A percentile compares a stretch with the other conserved stretches of the same genome.
Evolutionary conservation across 2,113 vertebrate genomes (phyloP).

Genomic region (Heliornis fulica): DNA sequence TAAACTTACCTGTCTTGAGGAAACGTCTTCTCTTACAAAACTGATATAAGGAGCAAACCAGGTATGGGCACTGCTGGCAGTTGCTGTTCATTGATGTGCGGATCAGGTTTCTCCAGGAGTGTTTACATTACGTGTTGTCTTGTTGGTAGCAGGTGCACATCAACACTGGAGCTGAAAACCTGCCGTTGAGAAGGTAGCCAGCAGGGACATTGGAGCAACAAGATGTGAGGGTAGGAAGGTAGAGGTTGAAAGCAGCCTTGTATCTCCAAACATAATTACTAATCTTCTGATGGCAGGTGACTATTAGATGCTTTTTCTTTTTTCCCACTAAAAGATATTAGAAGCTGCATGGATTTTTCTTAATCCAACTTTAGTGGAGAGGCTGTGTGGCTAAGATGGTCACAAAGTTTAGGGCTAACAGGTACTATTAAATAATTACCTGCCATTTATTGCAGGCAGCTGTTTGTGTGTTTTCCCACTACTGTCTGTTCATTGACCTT

Average conservation of each 20-base stretch:
- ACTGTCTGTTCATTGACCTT: neutral
- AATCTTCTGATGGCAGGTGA: neutral
- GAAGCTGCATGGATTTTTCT: neutral
- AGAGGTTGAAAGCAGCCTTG: neutral
- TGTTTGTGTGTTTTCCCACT: neutral
- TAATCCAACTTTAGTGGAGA: neutral
- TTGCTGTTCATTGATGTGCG: neutral
- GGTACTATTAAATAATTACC: neutral
- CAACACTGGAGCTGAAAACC: neutral
- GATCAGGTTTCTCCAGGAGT: neutral
- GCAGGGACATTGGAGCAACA: neutral
- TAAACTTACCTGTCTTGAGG: neutral
- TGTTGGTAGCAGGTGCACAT: neutral
- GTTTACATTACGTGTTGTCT: fast-evolving
- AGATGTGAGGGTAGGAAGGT: neutral
- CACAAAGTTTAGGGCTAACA: neutral
- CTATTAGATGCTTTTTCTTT: neutral
- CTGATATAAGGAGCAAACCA: neutral
- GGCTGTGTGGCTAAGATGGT: neutral
- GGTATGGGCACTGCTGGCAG: neutral
- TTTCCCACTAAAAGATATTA: neutral
- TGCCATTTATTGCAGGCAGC: neutral
- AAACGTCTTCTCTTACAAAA: neutral
- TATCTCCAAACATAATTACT: neutral
- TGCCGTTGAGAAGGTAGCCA: neutral